A percentile compares a stretch with the other conserved stretches of the same genome.
phyloP scores from a whole-genome alignment of 2,113 vertebrate species.

The Sinocyclocheilus anophthalmus region DNA sequence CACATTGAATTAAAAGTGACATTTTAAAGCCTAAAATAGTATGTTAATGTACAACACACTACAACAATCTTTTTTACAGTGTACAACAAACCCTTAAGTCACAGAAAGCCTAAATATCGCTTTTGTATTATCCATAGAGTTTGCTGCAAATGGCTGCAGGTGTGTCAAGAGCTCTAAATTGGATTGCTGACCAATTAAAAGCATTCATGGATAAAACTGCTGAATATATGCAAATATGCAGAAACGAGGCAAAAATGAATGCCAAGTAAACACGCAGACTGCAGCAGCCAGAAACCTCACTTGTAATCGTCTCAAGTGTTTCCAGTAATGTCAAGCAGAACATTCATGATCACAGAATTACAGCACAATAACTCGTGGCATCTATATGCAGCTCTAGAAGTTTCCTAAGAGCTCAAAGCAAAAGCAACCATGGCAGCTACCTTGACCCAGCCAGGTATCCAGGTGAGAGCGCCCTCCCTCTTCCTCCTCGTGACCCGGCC shows the following conservation, averaged over 20 bases:
- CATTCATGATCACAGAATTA: neutral
- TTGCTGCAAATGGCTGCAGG: neutral
- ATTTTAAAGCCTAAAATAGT: no score
- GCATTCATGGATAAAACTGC: constrained; percentile 19
- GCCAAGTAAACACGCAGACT: neutral
- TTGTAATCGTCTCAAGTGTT: neutral
- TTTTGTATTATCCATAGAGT: neutral
- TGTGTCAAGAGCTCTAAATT: neutral
- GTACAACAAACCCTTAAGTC: no score
- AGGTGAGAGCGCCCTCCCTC: constrained; percentile 63
- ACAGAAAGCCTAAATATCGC: neutral
- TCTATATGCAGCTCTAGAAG: neutral
- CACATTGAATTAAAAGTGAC: no score
- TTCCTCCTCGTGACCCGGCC: constrained; percentile 54
- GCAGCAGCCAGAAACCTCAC: neutral
- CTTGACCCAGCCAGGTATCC: constrained; percentile 69
- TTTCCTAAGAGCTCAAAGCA: neutral
- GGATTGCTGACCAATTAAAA: constrained; percentile 14
- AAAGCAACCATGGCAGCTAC: neutral
- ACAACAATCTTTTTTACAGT: no score
- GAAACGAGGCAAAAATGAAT: neutral
- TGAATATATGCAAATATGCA: neutral
- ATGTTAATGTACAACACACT: no score
- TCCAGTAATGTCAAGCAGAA: neutral
- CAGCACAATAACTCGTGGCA: neutral